phyloP scores from a whole-genome alignment of 53 echinoderm and acorn worm species.

The Arbacia lixula region DNA sequence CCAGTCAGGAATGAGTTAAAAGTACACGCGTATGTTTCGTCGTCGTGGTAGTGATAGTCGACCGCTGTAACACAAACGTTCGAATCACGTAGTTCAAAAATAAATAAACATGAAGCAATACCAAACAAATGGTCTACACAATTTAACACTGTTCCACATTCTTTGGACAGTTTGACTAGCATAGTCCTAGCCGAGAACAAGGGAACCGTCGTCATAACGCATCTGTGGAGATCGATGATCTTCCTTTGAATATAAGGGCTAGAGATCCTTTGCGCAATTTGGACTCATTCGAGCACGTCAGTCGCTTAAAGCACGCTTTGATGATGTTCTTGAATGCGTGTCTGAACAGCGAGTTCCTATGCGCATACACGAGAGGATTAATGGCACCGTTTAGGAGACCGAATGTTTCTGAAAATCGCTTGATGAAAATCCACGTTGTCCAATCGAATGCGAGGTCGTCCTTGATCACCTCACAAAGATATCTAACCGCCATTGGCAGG shows the following conservation, averaged over 20 bases:
- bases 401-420: constrained; percentile 48
- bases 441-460: background rate
- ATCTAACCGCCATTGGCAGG: constrained; percentile 65
- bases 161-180: no score
- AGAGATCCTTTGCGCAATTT: background rate
- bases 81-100: no score
- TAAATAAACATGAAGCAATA: no score
- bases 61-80: no score
- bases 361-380: constrained; percentile 66
- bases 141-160: no score
- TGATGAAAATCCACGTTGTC: constrained; percentile 33
- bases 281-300: background rate
- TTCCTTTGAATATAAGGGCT: background rate
- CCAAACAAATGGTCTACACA: no score
- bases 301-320: background rate
- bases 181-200: no score
- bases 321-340: constrained; percentile 33
- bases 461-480: constrained; percentile 48
- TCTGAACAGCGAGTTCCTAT: constrained; percentile 41
- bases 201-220: no score
- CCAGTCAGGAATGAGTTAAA: no score
- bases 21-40: no score
- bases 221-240: constrained; percentile 6
- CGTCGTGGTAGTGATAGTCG: no score
- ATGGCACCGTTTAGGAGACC: constrained; percentile 64